Evolutionary conservation across 2,888 invertebrate species (phyloP), one percentile per base, ranked within the genome.

Genomic region (Mactromeris polynyma): DNA sequence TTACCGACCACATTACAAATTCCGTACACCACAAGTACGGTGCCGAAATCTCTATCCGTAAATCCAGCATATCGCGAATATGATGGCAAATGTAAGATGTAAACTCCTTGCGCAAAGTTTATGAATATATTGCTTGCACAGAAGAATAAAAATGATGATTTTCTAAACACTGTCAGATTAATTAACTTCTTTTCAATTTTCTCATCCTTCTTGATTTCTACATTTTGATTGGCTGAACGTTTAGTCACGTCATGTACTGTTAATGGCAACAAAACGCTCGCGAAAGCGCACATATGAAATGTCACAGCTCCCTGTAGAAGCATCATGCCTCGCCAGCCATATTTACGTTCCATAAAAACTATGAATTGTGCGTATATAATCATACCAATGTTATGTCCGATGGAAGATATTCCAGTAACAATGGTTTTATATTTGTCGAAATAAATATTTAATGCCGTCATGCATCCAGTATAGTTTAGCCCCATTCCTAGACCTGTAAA

Each of bases 361-460:
- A 89, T 81, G 0, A 87, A n/a, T 64, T 83, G 81, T 0, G 91
- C 77, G 46, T 89, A 89, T 21, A 89, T 78, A 1, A 91, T 40
- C 26, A 89, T 78, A 3, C 91, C 87, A 0, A 81, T 11, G 46
- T 91, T 91, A 31, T 91, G 89, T 1, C 91, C 91, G 26, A 91
- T 85, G 33, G 89, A 87, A 26, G 84, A 73, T 9, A 87, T 46
- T 9, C 91, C 91, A 7, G 91, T 85, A 0, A 89, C 87, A 0
- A 89, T 36, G 26, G 89, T 91, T 81, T 89, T 91, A 83, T 89
- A 91, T 58, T 86, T 91, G 81, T 91, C 89, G 54, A 89, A 91
- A 77, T 91, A 91, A 6, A 81, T 64, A 58, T 89, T 91, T 17
- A 89, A 51, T 0, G 83, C 89, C 4, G 89, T 38, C 85, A 89